phyloP scores from a whole-genome alignment of 2,797 vertebrate genomes.

The Rhinophrynus dorsalis region DNA sequence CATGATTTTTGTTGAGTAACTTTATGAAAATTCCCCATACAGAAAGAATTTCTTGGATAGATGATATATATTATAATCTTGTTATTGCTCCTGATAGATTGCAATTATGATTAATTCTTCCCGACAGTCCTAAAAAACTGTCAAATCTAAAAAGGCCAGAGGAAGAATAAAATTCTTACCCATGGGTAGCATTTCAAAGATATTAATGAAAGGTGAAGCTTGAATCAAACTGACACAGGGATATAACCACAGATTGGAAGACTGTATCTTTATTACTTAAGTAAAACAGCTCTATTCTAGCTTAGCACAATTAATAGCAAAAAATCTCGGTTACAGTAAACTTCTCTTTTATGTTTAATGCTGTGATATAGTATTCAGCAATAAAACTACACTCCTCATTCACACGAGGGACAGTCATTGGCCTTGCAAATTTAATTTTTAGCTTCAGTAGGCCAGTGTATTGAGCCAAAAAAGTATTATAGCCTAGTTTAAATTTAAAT shows the following conservation, averaged over 20 bases:
- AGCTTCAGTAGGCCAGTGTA: conserved; percentile 50
- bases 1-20: conserved; percentile 3
- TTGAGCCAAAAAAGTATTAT: conserved; percentile 50
- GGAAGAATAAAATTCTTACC: conserved; percentile 41
- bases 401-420: conserved; percentile 37
- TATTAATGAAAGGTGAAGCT: conserved; percentile 49
- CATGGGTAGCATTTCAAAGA: conserved; percentile 44
- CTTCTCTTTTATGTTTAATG: conserved; percentile 41
- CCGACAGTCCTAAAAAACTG: conserved; percentile 46
- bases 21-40: conserved; percentile 34
- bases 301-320: conserved; percentile 39
- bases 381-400: conserved; percentile 43
- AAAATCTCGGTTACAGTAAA: conserved; percentile 43
- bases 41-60: conserved; percentile 34
- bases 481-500: conserved; percentile 49
- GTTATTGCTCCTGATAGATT: conserved; percentile 49
- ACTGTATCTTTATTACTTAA: conserved; percentile 38
- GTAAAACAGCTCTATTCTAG: conserved; percentile 26
- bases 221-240: conserved; percentile 49
- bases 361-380: conserved; percentile 39
- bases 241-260: conserved; percentile 28
- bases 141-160: conserved; percentile 44
- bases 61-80: conserved; percentile 40
- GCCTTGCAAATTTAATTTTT: conserved; percentile 51
- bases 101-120: conserved; percentile 50